These are phyloP conservation scores for Henicopernis longicauda DNA, from an alignment of 2,113 vertebrate genomes.

Conservation along the genomic window DNA sequence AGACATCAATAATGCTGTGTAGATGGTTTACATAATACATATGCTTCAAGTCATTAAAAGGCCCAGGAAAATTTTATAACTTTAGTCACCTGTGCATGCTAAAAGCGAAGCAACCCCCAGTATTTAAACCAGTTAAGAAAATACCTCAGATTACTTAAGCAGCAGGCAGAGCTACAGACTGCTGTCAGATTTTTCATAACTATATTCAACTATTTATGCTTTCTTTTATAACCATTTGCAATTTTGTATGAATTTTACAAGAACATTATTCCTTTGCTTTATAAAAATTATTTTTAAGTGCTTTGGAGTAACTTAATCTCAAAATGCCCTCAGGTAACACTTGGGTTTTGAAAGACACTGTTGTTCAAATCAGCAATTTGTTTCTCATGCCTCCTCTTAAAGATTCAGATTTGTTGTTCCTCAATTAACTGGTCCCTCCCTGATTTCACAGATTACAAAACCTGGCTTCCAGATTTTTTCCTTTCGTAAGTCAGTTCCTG, in stretches of 20 bases:
- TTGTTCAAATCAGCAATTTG: background rate
- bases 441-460: background rate
- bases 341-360: background rate
- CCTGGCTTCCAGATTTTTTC: background rate
- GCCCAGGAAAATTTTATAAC: background rate
- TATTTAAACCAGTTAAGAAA: background rate
- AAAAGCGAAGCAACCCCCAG: background rate
- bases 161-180: background rate
- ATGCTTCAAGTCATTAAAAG: background rate
- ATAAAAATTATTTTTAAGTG: background rate
- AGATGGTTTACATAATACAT: background rate
- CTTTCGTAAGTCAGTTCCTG: background rate
- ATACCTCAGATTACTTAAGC: background rate
- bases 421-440: background rate
- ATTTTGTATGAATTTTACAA: background rate
- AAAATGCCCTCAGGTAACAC: background rate
- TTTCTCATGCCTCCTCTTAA: background rate
- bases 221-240: background rate
- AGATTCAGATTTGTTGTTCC: background rate
- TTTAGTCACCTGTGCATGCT: background rate
- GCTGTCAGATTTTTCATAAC: background rate
- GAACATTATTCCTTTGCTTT: background rate
- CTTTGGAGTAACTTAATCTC: background rate
- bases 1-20: background rate
- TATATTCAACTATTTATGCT: background rate